These are phyloP conservation scores for Dryocosmus kuriphilus DNA, from an alignment of 2,888 invertebrate genomes.

Conservation along the genomic window DNA sequence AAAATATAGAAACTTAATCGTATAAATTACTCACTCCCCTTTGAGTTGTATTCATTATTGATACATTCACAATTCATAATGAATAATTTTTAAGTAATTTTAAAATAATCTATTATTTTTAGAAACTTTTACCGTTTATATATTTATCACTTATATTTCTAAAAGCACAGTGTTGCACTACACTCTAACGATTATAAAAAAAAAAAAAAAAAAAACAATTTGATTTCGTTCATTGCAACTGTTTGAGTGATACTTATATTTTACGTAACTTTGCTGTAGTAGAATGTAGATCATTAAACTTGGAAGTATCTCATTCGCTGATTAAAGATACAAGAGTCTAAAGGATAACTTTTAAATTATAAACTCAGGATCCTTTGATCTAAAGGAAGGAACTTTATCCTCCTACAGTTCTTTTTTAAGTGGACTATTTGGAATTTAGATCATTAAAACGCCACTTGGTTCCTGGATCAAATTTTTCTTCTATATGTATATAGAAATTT, in stretches of 20 bases:
- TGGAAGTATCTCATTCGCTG: conserved; percentile 3
- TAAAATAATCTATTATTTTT: too few relatives aligned
- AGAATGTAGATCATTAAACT: conserved; percentile 5
- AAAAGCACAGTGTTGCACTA: not conserved
- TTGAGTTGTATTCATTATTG: not conserved
- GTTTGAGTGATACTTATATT: not conserved
- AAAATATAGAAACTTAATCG: not conserved
- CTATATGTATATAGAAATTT: too few relatives aligned
- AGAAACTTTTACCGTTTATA: too few relatives aligned
- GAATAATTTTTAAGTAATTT: too few relatives aligned
- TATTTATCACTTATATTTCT: too few relatives aligned
- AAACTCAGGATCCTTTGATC: not conserved
- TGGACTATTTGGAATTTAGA: not conserved
- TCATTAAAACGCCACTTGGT: not conserved
- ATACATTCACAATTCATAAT: too few relatives aligned
- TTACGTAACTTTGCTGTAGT: conserved; percentile 5
- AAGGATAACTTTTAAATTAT: not conserved
- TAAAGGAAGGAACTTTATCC: not conserved
- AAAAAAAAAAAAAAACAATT: not conserved
- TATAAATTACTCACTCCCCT: not conserved
- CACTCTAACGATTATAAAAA: not conserved
- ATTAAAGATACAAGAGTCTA: not conserved
- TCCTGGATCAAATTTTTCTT: not conserved
- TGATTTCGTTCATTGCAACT: not conserved
- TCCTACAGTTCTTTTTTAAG: not conserved